Percentiles rank a stretch among this genome's conserved stretches.
These are phyloP conservation scores for Phyllostomus hastatus DNA, from an alignment of 2,113 vertebrate species.

Conservation along the genomic window DNA sequence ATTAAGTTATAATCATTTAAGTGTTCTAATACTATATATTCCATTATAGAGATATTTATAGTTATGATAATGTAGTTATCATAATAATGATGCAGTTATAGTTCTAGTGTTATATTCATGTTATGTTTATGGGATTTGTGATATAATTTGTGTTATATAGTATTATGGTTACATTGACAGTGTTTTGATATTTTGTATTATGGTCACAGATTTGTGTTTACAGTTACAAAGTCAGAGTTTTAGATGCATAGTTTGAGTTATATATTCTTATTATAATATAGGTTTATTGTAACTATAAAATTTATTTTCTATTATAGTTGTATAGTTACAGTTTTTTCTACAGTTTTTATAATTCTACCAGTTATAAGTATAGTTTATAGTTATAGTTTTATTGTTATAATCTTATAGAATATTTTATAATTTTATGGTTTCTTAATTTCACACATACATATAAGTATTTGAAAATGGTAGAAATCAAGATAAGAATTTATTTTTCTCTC, in stretches of 20 bases:
- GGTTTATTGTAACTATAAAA: neutral
- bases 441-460: neutral
- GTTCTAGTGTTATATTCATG: neutral
- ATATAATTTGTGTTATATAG: neutral
- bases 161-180: neutral
- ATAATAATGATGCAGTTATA: neutral
- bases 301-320: neutral
- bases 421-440: neutral
- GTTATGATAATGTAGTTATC: neutral
- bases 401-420: neutral
- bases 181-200: neutral
- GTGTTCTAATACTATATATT: neutral
- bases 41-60: neutral
- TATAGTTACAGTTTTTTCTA: neutral
- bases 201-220: neutral
- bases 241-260: neutral
- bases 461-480: neutral
- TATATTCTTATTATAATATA: neutral
- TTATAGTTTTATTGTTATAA: neutral
- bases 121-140: neutral
- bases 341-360: neutral
- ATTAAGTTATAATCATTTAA: neutral
- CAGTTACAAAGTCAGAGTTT: neutral
- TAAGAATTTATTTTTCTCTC: neutral
- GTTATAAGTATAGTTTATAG: neutral